Evolutionary conservation across 2,888 invertebrate genomes (phyloP).

Genomic region (Osmoderma eremita): DNA sequence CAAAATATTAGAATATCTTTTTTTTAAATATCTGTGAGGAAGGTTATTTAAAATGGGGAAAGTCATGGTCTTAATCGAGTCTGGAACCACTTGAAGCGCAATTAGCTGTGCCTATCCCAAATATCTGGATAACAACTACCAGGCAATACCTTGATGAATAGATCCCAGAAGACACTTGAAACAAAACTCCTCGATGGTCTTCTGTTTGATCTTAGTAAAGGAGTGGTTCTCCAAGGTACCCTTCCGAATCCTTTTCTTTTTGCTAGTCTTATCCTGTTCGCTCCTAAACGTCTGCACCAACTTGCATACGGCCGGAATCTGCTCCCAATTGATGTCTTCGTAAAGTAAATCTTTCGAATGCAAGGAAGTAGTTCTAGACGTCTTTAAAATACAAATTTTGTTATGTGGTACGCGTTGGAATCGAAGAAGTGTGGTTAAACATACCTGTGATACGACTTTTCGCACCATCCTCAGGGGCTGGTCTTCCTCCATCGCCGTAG

Average conservation of each 20-base stretch:
- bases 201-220: constrained; percentile 59
- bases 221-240: constrained; percentile 62
- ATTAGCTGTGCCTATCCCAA: no score
- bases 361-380: constrained; percentile 57
- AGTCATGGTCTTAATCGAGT: no score
- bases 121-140: no score
- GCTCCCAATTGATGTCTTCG: constrained; percentile 50
- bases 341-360: constrained; percentile 53
- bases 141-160: constrained; percentile 58
- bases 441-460: constrained; percentile 56
- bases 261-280: constrained; percentile 57
- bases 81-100: no score
- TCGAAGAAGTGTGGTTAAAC: not conserved
- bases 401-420: not conserved
- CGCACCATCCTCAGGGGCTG: constrained; percentile 56
- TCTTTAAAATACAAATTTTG: constrained; percentile 45
- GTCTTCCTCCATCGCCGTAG: constrained; percentile 41
- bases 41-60: no score
- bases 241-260: constrained; percentile 54
- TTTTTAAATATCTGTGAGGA: no score
- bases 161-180: constrained; percentile 59
- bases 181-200: constrained; percentile 57
- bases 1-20: no score
- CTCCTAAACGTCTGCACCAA: constrained; percentile 60
- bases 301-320: constrained; percentile 48